These are phyloP conservation scores for Orchestia grillus DNA, from an alignment of 1,140 invertebrate species.

Conservation along the genomic window DNA sequence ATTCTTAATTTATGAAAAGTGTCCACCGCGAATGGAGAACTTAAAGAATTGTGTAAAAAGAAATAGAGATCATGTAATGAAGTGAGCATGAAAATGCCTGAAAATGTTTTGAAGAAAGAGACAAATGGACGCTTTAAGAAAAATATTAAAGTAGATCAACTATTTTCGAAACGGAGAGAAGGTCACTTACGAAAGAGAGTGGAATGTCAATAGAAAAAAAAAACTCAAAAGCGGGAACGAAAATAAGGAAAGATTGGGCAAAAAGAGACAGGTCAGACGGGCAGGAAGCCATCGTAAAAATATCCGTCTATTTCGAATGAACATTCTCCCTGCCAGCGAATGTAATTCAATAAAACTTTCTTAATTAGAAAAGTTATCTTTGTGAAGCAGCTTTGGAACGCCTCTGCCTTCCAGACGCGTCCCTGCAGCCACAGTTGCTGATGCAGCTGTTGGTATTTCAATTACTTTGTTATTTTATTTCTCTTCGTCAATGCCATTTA, in stretches of 20 bases:
- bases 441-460: not conserved
- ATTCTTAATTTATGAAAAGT: too few species aligned
- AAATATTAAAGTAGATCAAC: too few species aligned
- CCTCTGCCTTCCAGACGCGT: not conserved
- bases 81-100: too few species aligned
- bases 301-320: not conserved
- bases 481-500: not conserved
- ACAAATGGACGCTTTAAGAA: too few species aligned
- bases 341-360: not conserved
- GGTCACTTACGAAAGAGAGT: too few species aligned
- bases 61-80: too few species aligned
- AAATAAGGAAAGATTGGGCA: not conserved
- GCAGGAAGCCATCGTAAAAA: not conserved
- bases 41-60: too few species aligned
- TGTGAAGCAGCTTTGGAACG: not conserved
- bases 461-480: not conserved
- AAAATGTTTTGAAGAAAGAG: too few species aligned
- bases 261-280: not conserved
- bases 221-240: too few species aligned
- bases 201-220: not conserved
- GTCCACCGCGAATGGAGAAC: too few species aligned
- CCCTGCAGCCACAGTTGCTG: not conserved
- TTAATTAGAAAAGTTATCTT: conserved; percentile 3
- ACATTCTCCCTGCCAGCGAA: not conserved
- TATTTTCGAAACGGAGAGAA: too few species aligned